Conservation (phyloP, 1,140 invertebrate species). For the Drosophila mayri region DNA sequence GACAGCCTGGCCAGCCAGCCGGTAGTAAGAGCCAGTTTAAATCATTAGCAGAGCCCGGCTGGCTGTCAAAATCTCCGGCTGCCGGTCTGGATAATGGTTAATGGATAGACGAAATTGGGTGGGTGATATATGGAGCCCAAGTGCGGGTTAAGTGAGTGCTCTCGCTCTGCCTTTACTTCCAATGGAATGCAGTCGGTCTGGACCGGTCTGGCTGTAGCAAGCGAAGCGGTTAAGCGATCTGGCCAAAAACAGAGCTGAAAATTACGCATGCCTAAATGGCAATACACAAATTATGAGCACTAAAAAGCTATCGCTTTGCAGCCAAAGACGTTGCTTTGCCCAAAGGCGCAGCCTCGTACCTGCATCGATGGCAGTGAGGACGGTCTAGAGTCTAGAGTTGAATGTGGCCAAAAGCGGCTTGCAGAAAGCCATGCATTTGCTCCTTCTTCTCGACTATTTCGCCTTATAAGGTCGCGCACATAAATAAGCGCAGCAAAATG, state of each 20-base stretch:
- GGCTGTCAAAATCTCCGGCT: slow-evolving; percentile 60
- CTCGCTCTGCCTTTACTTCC: not conserved
- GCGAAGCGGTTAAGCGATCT: not conserved
- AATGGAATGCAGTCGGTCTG: slow-evolving; percentile 6
- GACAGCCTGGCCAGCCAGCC: slow-evolving; percentile 12
- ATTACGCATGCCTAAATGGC: slow-evolving; percentile 69
- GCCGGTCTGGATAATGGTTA: slow-evolving; percentile 23
- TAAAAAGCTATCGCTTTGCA: slow-evolving; percentile 74
- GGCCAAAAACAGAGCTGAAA: slow-evolving; percentile 58
- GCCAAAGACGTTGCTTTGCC: slow-evolving; percentile 60
- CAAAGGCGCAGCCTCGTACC: slow-evolving; percentile 50
- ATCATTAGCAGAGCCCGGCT: slow-evolving; percentile 57
- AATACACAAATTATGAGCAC: slow-evolving; percentile 71
- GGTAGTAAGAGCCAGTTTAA: slow-evolving; percentile 63
- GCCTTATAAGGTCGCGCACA: slow-evolving; percentile 79
- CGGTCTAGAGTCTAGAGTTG: slow-evolving; percentile 11
- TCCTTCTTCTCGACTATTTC: slow-evolving; percentile 69
- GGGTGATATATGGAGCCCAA: slow-evolving; percentile 49
- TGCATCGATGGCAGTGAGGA: slow-evolving; percentile 7
- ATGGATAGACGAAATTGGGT: slow-evolving; percentile 30
- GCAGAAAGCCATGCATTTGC: slow-evolving; percentile 33
- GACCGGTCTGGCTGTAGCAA: not conserved
- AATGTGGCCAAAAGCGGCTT: slow-evolving; percentile 74
- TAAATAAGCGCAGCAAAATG: slow-evolving; percentile 75
- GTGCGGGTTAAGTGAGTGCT: slow-evolving; percentile 56